Evolutionary conservation across 2,888 invertebrate genomes (phyloP), one percentile per base, ranked within the genome.

Genomic region (Napeogenes sylphis): DNA sequence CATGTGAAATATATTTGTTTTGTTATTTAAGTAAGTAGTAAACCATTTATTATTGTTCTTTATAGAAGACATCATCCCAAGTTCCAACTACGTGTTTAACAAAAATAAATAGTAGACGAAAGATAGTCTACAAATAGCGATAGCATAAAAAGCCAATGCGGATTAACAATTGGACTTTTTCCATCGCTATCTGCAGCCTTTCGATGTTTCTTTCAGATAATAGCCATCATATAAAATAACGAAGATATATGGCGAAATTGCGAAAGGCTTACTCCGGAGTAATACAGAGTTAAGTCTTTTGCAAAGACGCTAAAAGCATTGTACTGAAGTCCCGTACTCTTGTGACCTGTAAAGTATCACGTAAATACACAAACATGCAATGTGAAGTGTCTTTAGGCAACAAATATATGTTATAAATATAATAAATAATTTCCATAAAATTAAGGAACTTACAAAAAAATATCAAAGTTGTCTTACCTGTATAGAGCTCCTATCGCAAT

Each of bases 121-220:
- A 81, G 83, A 85, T 81, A 77, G 84, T 85, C 85, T 83, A 85
- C 90, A 88, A 83, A 81, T 80, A 85, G 81, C 83, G 85, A 91
- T 89, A 84, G 88, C 78, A 80, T 81, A 84, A 87, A 89, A 87
- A 85, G 81, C 87, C 90, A 90, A 87, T 86, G 86, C 77, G 75
- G 73, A 65, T 73, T 70, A 82, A 86, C 87, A 90, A 81, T 87
- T 89, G 88, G 85, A 85, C 85, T 85, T 83, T 82, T 83, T 79
- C 87, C 89, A 91, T 88, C 87, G 78, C 84, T 83, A 80, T 77
- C 77, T 84, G 89, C 80, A 84, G 83, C 85, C 82, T 76, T 76
- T 74, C 74, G 79, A 74, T 72, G 75, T 80, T 75, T 79, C 79
- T 65, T 61, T 59, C 65, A 65, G 62, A 56, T 59, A 63, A 67